phyloP scores from a whole-genome alignment of 2,113 vertebrate species.

The Heloderma charlesbogerti region DNA sequence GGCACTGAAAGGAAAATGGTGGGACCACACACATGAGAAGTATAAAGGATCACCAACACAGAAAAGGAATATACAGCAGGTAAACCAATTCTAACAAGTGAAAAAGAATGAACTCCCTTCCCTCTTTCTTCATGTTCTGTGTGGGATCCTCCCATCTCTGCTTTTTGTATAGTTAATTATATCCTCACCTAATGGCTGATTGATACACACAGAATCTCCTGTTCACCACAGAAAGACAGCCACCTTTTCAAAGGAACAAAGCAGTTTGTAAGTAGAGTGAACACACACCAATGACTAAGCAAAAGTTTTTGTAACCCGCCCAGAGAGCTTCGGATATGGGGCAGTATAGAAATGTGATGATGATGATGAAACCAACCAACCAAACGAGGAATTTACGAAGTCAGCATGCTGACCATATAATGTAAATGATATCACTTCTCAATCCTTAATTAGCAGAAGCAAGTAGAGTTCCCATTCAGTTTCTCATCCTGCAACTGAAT shows the following conservation, averaged over 20 bases:
- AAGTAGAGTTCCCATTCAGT: neutral
- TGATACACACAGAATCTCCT: neutral
- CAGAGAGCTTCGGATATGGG: too few species aligned
- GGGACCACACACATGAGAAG: accelerated
- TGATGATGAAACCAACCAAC: neutral
- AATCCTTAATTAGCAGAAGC: neutral
- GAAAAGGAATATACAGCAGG: neutral
- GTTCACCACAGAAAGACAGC: neutral
- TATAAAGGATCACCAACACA: neutral
- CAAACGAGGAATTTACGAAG: neutral
- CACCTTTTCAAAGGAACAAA: conserved; percentile 10
- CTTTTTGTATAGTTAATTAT: neutral
- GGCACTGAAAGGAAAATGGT: conserved; percentile 81
- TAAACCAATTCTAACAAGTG: neutral
- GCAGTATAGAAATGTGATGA: too few species aligned
- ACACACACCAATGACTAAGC: neutral
- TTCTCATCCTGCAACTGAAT: neutral
- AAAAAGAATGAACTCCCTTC: neutral
- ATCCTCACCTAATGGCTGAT: neutral
- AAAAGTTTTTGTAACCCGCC: too few species aligned
- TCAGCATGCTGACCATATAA: neutral
- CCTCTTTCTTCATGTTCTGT: neutral
- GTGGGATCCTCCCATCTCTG: neutral
- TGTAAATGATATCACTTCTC: neutral
- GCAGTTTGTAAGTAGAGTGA: conserved; percentile 1